These are phyloP conservation scores for Pachydiplax longipennis DNA, from an alignment of 2,888 invertebrate genomes.

Conservation along the genomic window DNA sequence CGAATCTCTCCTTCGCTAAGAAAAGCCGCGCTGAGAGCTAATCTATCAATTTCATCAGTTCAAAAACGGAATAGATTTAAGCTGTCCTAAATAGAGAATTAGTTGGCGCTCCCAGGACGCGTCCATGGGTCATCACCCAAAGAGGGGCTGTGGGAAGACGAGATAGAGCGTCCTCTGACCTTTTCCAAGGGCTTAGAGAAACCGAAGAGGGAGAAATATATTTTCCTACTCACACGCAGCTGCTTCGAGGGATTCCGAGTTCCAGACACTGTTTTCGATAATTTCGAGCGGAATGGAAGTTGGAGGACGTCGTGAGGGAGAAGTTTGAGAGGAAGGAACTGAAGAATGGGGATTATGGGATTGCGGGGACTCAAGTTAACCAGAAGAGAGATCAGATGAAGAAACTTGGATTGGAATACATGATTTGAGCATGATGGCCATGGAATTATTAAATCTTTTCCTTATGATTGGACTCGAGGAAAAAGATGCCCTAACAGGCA, in stretches of 20 bases:
- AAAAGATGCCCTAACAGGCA: not conserved
- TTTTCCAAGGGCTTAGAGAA: not conserved
- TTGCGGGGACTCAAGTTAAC: too few relatives aligned
- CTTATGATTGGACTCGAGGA: not conserved
- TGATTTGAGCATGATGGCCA: too few relatives aligned
- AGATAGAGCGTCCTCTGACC: not conserved
- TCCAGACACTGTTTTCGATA: not conserved
- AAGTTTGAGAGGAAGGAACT: not conserved
- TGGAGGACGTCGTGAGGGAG: not conserved
- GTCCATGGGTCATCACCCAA: not conserved
- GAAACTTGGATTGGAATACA: too few relatives aligned
- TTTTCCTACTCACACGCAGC: not conserved
- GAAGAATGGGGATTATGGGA: not conserved
- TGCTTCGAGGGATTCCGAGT: not conserved
- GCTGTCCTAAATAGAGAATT: not conserved
- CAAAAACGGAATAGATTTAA: too few relatives aligned
- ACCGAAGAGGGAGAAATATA: not conserved
- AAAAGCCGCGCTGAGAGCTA: too few relatives aligned
- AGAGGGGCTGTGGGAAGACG: not conserved
- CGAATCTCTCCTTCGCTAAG: too few relatives aligned
- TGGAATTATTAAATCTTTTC: too few relatives aligned
- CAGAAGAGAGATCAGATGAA: too few relatives aligned
- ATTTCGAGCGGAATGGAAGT: not conserved
- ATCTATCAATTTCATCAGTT: too few relatives aligned
- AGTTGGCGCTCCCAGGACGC: not conserved